Base-by-base conservation (phyloP, 2,888 invertebrate species). In the Margaritifera margaritifera region DNA sequence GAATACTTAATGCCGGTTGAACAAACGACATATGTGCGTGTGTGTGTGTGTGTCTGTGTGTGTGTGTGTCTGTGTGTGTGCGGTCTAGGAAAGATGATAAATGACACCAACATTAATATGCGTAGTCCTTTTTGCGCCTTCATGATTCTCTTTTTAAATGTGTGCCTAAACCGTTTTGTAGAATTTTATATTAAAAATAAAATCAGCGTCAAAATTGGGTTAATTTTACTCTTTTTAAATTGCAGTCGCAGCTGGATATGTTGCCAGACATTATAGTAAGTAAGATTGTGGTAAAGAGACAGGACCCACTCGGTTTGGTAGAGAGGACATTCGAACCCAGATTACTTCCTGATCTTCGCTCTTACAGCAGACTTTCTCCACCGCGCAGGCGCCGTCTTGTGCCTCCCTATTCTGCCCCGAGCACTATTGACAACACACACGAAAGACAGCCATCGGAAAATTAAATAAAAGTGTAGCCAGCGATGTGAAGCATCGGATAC, bases 241-340 rank as follows among this genome's bases (percentile, higher is more conserved):
- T 68, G 6, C 74, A 84, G 84, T 62, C 73, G 15, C 80, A 83
- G 57, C 75, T 84, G 63, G 83, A 84, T 56, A 79, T 79, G 64
- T 69, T 84, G n/a, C 84, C 84, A 8, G 80, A 77, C 54, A 51
- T 84, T 62, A 83, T 84, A 19, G 80, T 82, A 2, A 78, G 78
- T 50, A 68, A 75, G 58, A 66, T 80, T 52, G 61, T 75, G 2
- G 66, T 74, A 5, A 61, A 77, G 15, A 64, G 75, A 55, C 64
- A 65, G 5, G 76, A 78, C n/a, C 67, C 65, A 5, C 53, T 61
- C 22, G 51, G 56, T 11, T 42, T 42, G 42, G 62, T 55, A 15
- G 53, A 64, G 24, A 51, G 60, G 24, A 54, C 61, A 22, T 22
- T 31, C 5, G 77, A 77, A 51, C 31, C 67, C 19, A 69, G 74